Conservation (phyloP, 2,113 vertebrate species). For the Rhinopomastus cyanomelas region DNA sequence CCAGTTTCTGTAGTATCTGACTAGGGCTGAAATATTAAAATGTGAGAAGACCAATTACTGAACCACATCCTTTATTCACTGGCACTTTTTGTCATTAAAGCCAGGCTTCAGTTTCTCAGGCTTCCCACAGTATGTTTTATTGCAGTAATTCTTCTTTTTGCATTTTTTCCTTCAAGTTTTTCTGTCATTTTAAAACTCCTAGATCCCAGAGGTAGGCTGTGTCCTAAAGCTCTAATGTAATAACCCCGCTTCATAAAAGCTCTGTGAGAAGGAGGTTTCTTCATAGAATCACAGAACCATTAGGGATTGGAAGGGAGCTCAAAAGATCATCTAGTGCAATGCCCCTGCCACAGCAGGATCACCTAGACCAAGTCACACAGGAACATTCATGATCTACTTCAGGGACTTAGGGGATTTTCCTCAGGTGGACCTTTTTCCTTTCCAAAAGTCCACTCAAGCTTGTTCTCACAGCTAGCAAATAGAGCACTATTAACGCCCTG, state of each 20-base stretch:
- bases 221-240: neutral
- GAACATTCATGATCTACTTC: neutral
- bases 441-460: neutral
- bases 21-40: constrained; percentile 71
- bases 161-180: constrained; percentile 5
- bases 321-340: no score
- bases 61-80: constrained; percentile 61
- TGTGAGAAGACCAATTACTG: constrained; percentile 71
- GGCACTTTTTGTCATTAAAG: constrained; percentile 58
- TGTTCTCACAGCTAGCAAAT: neutral
- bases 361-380: no score
- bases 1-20: constrained; percentile 20
- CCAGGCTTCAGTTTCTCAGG: neutral
- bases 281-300: no score
- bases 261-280: neutral
- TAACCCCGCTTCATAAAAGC: neutral
- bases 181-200: constrained; percentile 9
- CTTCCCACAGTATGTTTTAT: constrained; percentile 17
- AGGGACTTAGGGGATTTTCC: neutral
- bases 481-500: neutral
- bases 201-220: neutral
- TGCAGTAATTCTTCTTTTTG: neutral
- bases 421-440: neutral
- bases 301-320: no score
- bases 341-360: no score